phyloP scores from a whole-genome alignment of 2,888 invertebrate genomes.

The Dynastes grantii region DNA sequence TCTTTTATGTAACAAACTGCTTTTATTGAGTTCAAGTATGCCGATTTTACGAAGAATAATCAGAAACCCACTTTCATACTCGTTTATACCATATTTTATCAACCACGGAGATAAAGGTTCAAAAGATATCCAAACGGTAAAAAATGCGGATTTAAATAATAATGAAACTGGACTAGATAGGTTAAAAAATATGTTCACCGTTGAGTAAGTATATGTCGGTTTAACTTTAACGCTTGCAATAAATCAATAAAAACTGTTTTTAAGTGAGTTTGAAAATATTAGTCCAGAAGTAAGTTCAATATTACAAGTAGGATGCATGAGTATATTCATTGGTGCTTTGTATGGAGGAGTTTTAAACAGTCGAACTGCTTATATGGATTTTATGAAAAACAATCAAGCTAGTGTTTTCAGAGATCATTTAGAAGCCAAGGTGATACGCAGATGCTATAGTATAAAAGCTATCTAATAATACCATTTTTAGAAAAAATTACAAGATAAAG shows the following conservation, averaged over 20 bases:
- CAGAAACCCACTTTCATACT: conserved; percentile 27
- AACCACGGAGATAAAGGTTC: conserved; percentile 45
- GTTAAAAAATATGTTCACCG: conserved; percentile 48
- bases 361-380: conserved; percentile 76
- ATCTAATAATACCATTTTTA: conserved; percentile 65
- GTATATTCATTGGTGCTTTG: conserved; percentile 76
- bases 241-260: conserved; percentile 60
- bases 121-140: conserved; percentile 51
- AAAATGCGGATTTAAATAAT: conserved; percentile 43
- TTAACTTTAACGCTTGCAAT: not conserved
- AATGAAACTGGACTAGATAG: conserved; percentile 54
- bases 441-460: conserved; percentile 10
- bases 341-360: conserved; percentile 79
- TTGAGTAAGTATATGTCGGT: conserved; percentile 50
- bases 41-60: conserved; percentile 53
- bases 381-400: conserved; percentile 83
- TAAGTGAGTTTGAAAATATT: conserved; percentile 78
- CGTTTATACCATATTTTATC: conserved; percentile 5
- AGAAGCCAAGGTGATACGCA: conserved; percentile 77
- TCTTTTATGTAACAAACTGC: not conserved
- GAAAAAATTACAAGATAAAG: conserved; percentile 81
- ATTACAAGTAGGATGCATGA: conserved; percentile 75
- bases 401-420: conserved; percentile 78
- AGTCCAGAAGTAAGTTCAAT: conserved; percentile 77
- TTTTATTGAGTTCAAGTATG: not conserved